Evolutionary conservation across 2,113 vertebrate genomes (phyloP).

Genomic region (Centrocercus urophasianus): DNA sequence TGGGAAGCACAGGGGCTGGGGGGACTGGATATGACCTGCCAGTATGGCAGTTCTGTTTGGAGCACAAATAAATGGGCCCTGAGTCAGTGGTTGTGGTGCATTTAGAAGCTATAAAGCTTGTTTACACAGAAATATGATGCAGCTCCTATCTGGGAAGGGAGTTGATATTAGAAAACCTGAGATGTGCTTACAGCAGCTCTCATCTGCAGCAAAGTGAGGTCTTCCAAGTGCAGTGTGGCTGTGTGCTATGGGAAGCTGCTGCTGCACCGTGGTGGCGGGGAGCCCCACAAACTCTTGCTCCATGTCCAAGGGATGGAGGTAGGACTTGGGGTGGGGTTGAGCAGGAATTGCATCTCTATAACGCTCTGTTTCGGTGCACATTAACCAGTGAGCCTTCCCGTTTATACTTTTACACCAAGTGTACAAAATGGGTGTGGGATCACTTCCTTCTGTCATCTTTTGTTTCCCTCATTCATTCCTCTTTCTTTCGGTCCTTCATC

Average conservation of each 20-base stretch:
- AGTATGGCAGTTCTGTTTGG: background rate
- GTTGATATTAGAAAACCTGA: background rate
- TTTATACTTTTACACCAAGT: background rate
- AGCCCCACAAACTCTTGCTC: background rate
- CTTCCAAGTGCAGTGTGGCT: background rate
- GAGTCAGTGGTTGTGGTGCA: background rate
- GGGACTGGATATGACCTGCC: background rate
- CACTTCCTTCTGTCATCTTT: background rate
- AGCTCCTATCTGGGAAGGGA: background rate
- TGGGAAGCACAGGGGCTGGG: background rate
- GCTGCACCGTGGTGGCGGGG: accelerated
- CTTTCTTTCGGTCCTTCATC: background rate
- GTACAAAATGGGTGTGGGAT: background rate
- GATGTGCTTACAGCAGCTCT: background rate
- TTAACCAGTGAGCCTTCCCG: background rate
- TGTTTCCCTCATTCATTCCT: background rate
- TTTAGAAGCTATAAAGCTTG: background rate
- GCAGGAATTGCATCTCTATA: background rate
- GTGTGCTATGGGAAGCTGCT: background rate
- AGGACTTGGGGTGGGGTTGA: background rate
- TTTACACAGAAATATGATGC: background rate
- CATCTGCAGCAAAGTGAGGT: background rate
- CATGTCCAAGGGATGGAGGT: background rate
- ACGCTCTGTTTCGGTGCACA: background rate
- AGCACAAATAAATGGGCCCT: background rate